Evolutionary conservation across 1,140 invertebrate genomes (phyloP).

Genomic region (Drosophila pallidifrons): DNA sequence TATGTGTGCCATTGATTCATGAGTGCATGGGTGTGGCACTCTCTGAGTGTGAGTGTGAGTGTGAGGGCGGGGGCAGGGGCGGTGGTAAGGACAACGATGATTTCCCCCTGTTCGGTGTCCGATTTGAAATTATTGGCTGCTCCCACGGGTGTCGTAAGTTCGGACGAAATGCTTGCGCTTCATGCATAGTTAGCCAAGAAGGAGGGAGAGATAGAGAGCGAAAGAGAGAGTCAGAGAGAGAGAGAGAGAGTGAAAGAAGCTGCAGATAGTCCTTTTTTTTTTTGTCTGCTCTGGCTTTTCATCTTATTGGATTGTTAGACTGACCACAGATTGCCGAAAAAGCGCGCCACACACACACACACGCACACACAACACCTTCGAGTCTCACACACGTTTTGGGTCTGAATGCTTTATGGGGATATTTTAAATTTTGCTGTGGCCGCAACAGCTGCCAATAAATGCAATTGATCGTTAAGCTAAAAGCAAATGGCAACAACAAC

Average conservation of each 20-base stretch:
- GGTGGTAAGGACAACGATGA: no score
- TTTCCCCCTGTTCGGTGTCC: conserved; percentile 40
- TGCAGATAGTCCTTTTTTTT: conserved; percentile 10
- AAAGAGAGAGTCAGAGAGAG: no score
- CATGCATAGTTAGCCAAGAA: conserved; percentile 63
- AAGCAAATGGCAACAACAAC: conserved; percentile 8
- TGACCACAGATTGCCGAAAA: conserved; percentile 67
- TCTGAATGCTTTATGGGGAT: conserved; percentile 54
- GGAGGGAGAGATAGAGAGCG: no score
- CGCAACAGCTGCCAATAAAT: conserved; percentile 64
- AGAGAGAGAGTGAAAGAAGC: neutral
- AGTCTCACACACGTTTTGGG: conserved; percentile 16
- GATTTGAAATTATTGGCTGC: conserved; percentile 83
- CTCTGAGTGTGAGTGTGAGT: conserved; percentile 12
- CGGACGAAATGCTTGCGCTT: conserved; percentile 51
- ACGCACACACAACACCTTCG: conserved; percentile 2
- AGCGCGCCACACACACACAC: conserved; percentile 28
- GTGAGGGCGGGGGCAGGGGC: neutral
- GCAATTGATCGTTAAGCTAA: conserved; percentile 66
- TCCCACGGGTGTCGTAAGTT: conserved; percentile 82
- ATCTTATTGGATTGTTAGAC: conserved; percentile 71
- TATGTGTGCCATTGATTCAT: conserved; percentile 76
- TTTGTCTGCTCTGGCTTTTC: conserved; percentile 50
- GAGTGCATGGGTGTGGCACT: conserved; percentile 44
- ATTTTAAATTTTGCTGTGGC: conserved; percentile 65